Conservation (phyloP, 1,140 invertebrate genomes). For the Tetramorium parvispinum region DNA sequence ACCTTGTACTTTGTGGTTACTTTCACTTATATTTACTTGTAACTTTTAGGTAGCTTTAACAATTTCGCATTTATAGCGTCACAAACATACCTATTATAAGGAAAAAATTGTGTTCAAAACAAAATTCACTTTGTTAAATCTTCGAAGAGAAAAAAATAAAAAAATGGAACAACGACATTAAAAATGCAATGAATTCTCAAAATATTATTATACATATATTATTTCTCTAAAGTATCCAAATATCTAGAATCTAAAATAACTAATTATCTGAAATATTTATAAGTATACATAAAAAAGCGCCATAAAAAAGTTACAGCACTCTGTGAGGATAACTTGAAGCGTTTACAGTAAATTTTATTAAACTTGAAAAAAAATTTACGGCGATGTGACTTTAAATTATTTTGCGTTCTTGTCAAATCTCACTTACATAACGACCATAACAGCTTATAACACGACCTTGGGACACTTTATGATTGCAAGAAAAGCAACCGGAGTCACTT, state of each 20-base stretch:
- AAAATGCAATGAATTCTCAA: not conserved
- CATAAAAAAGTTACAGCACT: not conserved
- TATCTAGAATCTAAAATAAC: not conserved
- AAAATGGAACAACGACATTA: not conserved
- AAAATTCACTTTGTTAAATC: not conserved
- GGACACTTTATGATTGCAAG: slow-evolving; percentile 14
- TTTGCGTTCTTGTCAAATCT: slow-evolving; percentile 28
- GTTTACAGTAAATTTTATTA: not conserved
- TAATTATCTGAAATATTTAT: not conserved
- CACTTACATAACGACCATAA: slow-evolving; percentile 20
- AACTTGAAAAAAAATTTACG: not conserved
- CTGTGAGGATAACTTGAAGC: not conserved
- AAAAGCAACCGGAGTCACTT: slow-evolving; percentile 8
- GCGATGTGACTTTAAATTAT: not conserved
- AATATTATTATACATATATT: not conserved
- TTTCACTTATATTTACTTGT: not conserved
- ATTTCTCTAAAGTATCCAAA: not conserved
- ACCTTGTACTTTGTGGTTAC: not conserved
- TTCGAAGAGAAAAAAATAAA: not conserved
- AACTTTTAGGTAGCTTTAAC: not conserved
- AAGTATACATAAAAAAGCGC: not conserved
- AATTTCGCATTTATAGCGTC: not conserved
- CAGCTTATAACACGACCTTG: slow-evolving; percentile 29
- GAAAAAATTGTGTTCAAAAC: not conserved
- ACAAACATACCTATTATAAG: not conserved